Conservation (phyloP, 2,113 vertebrate species). For the Acrocephalus arundinaceus region DNA sequence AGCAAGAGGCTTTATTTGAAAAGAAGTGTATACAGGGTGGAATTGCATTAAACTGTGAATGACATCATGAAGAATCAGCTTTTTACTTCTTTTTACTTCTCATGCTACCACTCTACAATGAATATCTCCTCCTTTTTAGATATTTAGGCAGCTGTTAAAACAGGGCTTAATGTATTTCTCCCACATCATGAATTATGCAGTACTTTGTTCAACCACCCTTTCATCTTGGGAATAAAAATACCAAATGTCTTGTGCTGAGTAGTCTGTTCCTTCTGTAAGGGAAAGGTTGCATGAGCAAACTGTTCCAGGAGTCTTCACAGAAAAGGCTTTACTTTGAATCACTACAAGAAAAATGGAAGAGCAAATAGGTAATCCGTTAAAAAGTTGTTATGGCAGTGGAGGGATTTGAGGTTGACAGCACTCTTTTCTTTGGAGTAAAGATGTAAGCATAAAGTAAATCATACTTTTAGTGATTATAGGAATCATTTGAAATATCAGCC, state of each 20-base stretch:
- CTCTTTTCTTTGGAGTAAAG: neutral
- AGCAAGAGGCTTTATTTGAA: neutral
- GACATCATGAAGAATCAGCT: neutral
- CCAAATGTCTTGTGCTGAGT: neutral
- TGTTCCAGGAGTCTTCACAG: neutral
- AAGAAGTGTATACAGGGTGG: neutral
- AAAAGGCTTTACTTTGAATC: neutral
- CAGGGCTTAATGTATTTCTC: neutral
- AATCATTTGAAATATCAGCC: neutral
- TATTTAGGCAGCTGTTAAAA: neutral
- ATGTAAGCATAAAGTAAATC: neutral
- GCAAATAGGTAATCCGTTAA: neutral
- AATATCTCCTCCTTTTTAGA: neutral
- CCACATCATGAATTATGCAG: neutral
- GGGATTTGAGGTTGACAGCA: neutral
- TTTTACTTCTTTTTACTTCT: neutral
- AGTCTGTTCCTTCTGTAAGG: neutral
- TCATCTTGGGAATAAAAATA: neutral
- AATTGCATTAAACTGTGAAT: neutral
- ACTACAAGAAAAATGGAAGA: neutral
- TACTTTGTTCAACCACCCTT: neutral
- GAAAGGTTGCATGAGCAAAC: neutral
- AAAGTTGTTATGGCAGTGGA: neutral
- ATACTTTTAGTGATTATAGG: neutral
- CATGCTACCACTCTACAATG: neutral